Base-by-base conservation (phyloP, 1,140 invertebrate species). In the Pachypeltis micranthus region DNA sequence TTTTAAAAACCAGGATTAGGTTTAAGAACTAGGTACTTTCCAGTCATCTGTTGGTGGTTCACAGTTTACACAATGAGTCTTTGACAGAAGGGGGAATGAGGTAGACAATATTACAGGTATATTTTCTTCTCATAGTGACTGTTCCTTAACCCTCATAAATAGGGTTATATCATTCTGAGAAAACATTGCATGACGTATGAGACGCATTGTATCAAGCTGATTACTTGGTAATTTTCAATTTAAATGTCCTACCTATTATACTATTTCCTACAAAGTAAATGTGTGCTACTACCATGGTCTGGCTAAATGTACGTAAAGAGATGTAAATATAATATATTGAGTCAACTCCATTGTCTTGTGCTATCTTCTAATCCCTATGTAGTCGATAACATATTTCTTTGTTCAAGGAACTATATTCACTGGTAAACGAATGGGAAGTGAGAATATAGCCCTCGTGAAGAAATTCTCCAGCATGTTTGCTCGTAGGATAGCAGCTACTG, bases 381-480 rank as follows among this genome's bases (percentile, higher is more conserved):
- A 74, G 31, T 39, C 31, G 16, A 10, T 39, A 10, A 39, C 31
- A 39, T 39, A 39, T 16, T 39, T 39, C 16, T 39, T 10, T 51
- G 7, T 51, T 21, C 3, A 10, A 73, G 69, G 76, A 29, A 82
- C 83, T 0, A 74, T 87, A 66, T 87, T 86, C 65, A 80, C 80
- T 58, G 78, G 78, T 0, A 79, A 79, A 31, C 84, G 85, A 70
- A 67, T 86, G 47, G 76, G 79, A 44, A 75, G 75, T 28, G 76
- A 80, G 16, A 80, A 81, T 31, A 69, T 74, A 12, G 75, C 79
- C 44, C 73, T 77, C n/a, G 78, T 83, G 16, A 85, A 85, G 68
- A 82, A 83, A 47, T 83, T 90, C 63, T 74, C 81, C 0, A 81
- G 75, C 25, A 85, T 88, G 0, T 87, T 91, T 63, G 79, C 82